phyloP scores from a whole-genome alignment of 2,888 invertebrate genomes.

The Autographa pulchrina region DNA sequence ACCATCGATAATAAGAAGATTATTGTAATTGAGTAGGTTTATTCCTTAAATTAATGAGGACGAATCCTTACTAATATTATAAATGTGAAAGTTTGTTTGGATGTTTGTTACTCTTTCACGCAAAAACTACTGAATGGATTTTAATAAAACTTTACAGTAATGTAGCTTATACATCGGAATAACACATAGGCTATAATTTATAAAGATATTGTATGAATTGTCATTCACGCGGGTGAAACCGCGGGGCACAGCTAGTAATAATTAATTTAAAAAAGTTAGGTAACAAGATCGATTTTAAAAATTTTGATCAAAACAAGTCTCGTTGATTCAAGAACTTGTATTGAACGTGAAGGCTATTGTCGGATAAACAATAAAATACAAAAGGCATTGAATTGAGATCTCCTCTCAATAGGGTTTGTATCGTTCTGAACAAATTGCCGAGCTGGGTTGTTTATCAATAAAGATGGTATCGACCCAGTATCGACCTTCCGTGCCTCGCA shows the following conservation, averaged over 20 bases:
- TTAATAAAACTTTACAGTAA: too few relatives aligned
- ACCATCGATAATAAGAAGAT: neutral
- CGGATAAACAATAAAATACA: constrained; percentile 24
- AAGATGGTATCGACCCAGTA: constrained; percentile 26
- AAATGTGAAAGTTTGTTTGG: too few relatives aligned
- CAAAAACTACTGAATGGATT: too few relatives aligned
- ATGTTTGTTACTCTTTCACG: too few relatives aligned
- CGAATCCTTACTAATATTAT: too few relatives aligned
- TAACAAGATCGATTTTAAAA: neutral
- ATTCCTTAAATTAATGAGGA: too few relatives aligned
- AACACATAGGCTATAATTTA: too few relatives aligned
- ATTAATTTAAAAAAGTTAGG: neutral
- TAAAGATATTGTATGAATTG: too few relatives aligned
- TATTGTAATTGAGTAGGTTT: neutral
- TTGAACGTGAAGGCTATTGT: constrained; percentile 19
- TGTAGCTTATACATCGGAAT: too few relatives aligned
- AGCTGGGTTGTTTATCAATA: constrained; percentile 38
- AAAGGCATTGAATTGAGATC: constrained; percentile 12
- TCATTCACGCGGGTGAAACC: too few relatives aligned
- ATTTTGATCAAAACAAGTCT: neutral
- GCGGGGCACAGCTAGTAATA: too few relatives aligned
- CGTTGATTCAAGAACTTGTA: constrained; percentile 13
- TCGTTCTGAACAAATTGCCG: constrained; percentile 18
- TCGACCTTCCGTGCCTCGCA: constrained; percentile 7
- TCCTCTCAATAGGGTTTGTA: constrained; percentile 29